Percentiles rank a stretch among this genome's conserved stretches.
Conservation (phyloP, 2,113 vertebrate genomes). For the Hiodon tergisus region DNA sequence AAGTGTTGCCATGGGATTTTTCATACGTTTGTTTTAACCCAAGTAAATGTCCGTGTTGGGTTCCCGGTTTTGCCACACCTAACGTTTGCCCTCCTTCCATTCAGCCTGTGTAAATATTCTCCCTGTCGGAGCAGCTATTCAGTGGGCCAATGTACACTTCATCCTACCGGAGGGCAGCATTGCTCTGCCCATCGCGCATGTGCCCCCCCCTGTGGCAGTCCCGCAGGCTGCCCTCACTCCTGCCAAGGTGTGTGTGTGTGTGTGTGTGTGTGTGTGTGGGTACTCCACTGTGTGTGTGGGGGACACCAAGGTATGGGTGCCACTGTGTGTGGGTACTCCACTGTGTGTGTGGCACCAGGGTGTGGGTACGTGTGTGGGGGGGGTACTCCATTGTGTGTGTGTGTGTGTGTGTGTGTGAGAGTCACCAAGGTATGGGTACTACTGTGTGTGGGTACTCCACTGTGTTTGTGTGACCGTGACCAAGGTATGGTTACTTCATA, state of each 20-base stretch:
- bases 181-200: constrained; percentile 37
- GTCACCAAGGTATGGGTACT: constrained; percentile 29
- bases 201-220: constrained; percentile 26
- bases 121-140: constrained; percentile 48
- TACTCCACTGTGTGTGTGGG: constrained; percentile 19
- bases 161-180: constrained; percentile 57
- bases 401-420: constrained; percentile 4
- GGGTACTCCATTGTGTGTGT: neutral
- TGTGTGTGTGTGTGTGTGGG: neutral
- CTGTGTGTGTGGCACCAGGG: neutral
- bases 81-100: neutral
- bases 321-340: neutral
- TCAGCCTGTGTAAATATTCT: constrained; percentile 51
- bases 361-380: neutral
- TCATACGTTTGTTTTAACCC: too few species aligned
- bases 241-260: constrained; percentile 38
- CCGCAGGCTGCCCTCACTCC: constrained; percentile 17
- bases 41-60: too few species aligned
- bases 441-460: neutral
- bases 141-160: constrained; percentile 57
- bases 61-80: too few species aligned
- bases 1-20: too few species aligned
- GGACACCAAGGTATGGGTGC: constrained; percentile 30
- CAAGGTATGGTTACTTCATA: neutral
- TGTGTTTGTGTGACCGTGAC: neutral